Base-by-base conservation (phyloP, 2,888 invertebrate genomes). In the Zelleria hepariella region DNA sequence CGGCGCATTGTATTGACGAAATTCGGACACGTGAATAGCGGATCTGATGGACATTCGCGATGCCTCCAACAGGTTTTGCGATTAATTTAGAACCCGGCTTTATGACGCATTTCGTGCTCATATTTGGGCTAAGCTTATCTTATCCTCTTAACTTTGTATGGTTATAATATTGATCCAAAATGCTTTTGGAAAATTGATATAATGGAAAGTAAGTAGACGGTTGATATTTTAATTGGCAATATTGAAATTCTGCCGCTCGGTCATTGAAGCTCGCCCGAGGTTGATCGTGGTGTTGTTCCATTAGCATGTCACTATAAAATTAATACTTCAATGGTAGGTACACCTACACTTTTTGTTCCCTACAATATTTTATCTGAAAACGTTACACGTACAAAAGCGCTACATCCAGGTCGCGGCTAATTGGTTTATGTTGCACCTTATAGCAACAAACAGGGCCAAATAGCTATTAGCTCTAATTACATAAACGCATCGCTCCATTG, bases 1-100 rank as follows among this genome's bases (percentile, higher is more conserved):
- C 79, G 70, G 71, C 68, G 74, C 73, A 74, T 75, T 75, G 74
- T 81, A 84, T 84, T 80, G 82, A 84, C 78, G 66, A 80, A 83
- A 82, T 83, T 81, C 76, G 80, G 81, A 79, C 80, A 81, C 77
- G 77, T 80, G 79, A 82, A 76, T 79, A 78, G 72, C 66, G 72
- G 63, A 42, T 42, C 68, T 65, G 68, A 80, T 78, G 75, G 75
- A 76, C 68, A 70, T 73, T 72, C 67, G 57, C 48, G 69, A 71
- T 73, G 74, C 20, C 72, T 70, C 70, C 70, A 72, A 62, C 77
- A 69, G 65, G 63, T 68, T 67, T 65, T 61, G 60, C 66, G 66
- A 65, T 67, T 24, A 5, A 56, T 42, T 42, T 59, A 60, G 62
- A 65, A 64, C 59, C 63, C 48, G 27, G 52, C 32, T 57, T 42